Evolutionary conservation across 2,113 vertebrate genomes (phyloP).

Genomic region (Xiphorhynchus elegans): DNA sequence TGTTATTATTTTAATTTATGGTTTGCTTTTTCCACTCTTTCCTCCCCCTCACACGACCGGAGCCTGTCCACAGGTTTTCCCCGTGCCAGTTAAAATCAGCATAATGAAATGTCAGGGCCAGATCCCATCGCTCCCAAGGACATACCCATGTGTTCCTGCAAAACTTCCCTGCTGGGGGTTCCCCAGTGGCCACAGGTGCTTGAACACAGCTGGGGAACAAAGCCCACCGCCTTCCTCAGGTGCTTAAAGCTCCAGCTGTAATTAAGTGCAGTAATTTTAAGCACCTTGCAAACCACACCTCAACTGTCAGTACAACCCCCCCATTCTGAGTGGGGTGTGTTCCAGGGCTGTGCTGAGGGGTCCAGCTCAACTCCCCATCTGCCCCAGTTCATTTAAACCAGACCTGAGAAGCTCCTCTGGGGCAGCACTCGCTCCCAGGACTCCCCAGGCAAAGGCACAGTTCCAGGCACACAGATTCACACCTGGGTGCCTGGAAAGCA

Average conservation of each 20-base stretch:
- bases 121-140: not conserved
- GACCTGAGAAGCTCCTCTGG: not conserved
- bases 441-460: not conserved
- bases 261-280: not conserved
- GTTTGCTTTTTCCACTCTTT: not conserved
- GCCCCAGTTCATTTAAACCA: not conserved
- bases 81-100: slow-evolving; percentile 66
- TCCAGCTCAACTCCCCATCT: not conserved
- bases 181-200: not conserved
- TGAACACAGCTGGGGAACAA: rapidly evolving
- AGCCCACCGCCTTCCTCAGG: not conserved
- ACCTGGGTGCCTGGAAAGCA: not conserved
- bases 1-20: slow-evolving; percentile 67
- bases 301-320: rapidly evolving
- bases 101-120: slow-evolving; percentile 67
- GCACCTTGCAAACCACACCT: not conserved
- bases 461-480: too few species aligned
- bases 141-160: rapidly evolving
- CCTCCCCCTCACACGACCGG: not conserved
- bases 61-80: slow-evolving; percentile 58
- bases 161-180: rapidly evolving
- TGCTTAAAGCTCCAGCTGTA: not conserved
- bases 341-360: rapidly evolving
- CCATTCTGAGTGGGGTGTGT: rapidly evolving
- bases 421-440: rapidly evolving